phyloP scores from a whole-genome alignment of 2,113 vertebrate species.

The Coryphaenoides rupestris region DNA sequence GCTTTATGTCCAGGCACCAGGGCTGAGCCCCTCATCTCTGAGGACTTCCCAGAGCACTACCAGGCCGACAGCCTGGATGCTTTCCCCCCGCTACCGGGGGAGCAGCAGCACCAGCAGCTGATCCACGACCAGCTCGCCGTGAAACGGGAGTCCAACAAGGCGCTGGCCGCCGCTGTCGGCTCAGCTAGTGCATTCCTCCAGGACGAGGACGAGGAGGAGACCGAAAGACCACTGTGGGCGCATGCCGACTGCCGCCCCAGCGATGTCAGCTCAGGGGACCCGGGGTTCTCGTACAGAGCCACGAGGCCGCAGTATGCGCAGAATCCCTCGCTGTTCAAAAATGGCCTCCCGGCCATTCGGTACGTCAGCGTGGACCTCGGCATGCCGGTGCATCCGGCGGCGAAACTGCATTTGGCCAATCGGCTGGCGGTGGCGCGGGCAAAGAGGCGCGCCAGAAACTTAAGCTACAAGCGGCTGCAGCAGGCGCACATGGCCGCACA shows the following conservation, averaged over 20 bases:
- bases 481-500: constrained; percentile 4
- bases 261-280: neutral
- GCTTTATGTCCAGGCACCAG: constrained; percentile 23
- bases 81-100: constrained; percentile 6
- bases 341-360: constrained; percentile 13
- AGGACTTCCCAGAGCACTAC: constrained; percentile 1
- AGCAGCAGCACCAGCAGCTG: too few relatives aligned
- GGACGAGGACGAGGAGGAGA: constrained; percentile 20
- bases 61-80: constrained; percentile 6
- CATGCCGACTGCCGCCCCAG: constrained; percentile 17
- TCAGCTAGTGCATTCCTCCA: constrained; percentile 10
- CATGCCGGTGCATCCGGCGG: constrained; percentile 18
- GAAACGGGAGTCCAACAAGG: constrained; percentile 36
- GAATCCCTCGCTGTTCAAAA: constrained; percentile 5
- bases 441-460: constrained; percentile 22
- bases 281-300: neutral
- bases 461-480: constrained; percentile 20
- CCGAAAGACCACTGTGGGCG: constrained; percentile 26
- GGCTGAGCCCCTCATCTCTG: constrained; percentile 7
- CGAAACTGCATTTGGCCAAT: constrained; percentile 11
- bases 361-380: constrained; percentile 3
- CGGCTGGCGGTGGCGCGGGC: neutral
- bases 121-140: constrained; percentile 16
- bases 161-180: neutral
- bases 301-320: constrained; percentile 21